Evolutionary conservation across 64 coral and sea anemone genomes (phyloP), one percentile per base, ranked within the genome.

Genomic region (Acropora yongei): DNA sequence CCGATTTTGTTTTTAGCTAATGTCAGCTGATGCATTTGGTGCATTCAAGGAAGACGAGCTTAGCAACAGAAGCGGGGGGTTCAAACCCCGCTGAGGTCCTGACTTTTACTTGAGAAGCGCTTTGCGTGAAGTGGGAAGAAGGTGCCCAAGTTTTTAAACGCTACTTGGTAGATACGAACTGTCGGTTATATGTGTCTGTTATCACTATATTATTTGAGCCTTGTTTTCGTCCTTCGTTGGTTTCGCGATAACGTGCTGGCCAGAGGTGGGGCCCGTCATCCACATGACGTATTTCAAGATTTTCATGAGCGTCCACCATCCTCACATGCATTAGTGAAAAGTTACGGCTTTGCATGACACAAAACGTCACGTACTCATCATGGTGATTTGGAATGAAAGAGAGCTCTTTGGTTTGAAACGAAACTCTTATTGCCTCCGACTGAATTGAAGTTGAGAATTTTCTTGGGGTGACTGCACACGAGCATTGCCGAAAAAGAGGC

Each of bases 211-310:
- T 55, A 55, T 10, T 7, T 10, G 51, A 55, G 51, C 51, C 51
- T 55, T 55, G 51, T 7, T 55, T 7, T 55, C 51, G 6, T 7
- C 10, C 10, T 55, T 55, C 10, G 51, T 76, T 94, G 95, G 80
- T 97, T 97, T 45, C 95, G 95, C 50, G 95, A 97, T 72, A 97
- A 88, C n/a, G 82, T 97, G 43, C 72, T 97, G 92, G 95, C 95
- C 77, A 97, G 87, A 46, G 95, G 95, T 72, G 95, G 95, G 18
- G 87, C 95, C 8, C 95, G 92, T 47, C 95, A 97, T 80, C 95
- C 95, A 58, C 76, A 83, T 79, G 95, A 97, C 43, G 95, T 97
- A 41, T 97, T 97, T 67, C 76, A 94, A 39, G 92, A 89, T n/a
- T 97, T 97, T 30, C 92, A 92, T 9, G 95, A 92, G 80, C 82